Conservation (phyloP, 2,113 vertebrate genomes). For the Parus major region DNA sequence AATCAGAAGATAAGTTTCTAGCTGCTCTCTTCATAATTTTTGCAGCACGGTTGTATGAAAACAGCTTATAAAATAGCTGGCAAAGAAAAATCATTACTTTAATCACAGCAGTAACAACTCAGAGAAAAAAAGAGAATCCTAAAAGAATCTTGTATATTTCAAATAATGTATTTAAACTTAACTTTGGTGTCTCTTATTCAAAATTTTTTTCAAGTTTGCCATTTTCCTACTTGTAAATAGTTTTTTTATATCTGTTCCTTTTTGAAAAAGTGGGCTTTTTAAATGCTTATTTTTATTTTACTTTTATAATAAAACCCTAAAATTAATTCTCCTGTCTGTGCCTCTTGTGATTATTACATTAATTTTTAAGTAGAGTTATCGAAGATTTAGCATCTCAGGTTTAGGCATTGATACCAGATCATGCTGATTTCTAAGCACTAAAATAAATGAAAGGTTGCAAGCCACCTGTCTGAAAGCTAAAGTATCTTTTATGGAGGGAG, state of each 20-base stretch:
- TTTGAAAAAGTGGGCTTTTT: constrained; percentile 68
- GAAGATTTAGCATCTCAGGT: neutral
- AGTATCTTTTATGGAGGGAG: neutral
- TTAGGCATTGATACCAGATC: neutral
- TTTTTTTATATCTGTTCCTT: constrained; percentile 70
- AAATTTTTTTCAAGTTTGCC: constrained; percentile 28
- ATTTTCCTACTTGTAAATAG: constrained; percentile 80
- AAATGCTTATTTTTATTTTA: constrained; percentile 84
- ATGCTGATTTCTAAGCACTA: neutral
- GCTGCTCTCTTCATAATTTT: neutral
- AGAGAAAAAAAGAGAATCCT: neutral
- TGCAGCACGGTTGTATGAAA: neutral
- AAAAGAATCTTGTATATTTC: constrained; percentile 53
- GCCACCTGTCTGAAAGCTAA: neutral
- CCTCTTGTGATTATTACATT: neutral
- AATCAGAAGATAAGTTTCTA: neutral
- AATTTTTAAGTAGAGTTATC: neutral
- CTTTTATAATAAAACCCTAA: constrained; percentile 83
- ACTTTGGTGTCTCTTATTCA: constrained; percentile 31
- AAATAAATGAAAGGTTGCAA: neutral
- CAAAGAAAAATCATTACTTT: neutral
- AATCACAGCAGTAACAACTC: neutral
- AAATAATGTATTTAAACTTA: constrained; percentile 75
- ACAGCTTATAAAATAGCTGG: neutral
- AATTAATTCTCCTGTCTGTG: constrained; percentile 22